Evolutionary conservation across 2,797 vertebrate genomes (phyloP), one percentile per base, ranked within the genome.

Genomic region (Lutra lutra): DNA sequence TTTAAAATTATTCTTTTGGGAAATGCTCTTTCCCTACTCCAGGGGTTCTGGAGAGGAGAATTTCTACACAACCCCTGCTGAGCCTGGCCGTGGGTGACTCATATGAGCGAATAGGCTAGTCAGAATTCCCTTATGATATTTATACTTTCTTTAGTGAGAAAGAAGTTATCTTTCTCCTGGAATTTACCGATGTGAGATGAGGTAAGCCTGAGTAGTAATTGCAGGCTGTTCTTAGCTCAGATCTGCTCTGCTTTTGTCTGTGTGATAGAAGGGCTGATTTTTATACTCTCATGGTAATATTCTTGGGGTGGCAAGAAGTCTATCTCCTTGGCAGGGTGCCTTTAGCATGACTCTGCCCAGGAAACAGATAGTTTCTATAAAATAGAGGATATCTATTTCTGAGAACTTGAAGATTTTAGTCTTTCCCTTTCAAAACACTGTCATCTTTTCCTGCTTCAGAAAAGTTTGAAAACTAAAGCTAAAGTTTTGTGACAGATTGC

Each of bases 391-490:
- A 94, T 94, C 60, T 77, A 23, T 75, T 92, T 93, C 64, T 85
- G 29, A 84, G 66, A 60, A 79, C 96, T 86, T 92, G 75, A 92
- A 89, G 93, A 70, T 82, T 72, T 86, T 64, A 68, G 20, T 75
- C 51, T 95, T 96, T 17, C 18, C 17, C 48, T 93, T 97, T 96
- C 14, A 79, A 80, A 95, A 80, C 32, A 75, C 15, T 89, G 46
- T 29, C 35, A 86, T 60, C 7, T 95, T 73, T 96, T 96, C 56
- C 86, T 94, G 64, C 56, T 85, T 48, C 43, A 91, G 75, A 80
- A 75, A 96, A 84, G 48, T 93, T 93, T 93, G 68, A 54, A 89
- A 91, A 86, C 8, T 82, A 78, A 90, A 95, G 46, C 18, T 92
- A 18, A 97, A 66, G 68, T 93, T 94, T 90, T 54, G 35, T 89